Conservation (phyloP, 1,140 invertebrate species). For the Drosophila parabipectinata region DNA sequence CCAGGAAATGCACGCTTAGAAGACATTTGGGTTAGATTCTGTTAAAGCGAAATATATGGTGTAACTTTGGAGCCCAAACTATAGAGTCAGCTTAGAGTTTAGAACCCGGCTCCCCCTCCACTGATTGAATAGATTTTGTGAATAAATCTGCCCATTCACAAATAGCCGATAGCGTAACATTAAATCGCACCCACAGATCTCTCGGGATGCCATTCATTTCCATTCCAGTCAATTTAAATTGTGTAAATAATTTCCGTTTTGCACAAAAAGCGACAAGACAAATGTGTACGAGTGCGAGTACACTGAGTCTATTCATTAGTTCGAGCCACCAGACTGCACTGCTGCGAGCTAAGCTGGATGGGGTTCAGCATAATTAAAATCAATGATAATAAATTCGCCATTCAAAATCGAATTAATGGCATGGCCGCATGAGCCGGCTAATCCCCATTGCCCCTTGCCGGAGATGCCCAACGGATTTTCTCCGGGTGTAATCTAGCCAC, state of each 20-base stretch:
- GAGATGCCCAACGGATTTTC: conserved; percentile 25
- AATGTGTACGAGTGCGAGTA: conserved; percentile 12
- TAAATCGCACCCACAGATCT: conserved; percentile 24
- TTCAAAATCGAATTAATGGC: conserved; percentile 9
- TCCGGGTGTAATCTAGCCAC: conserved; percentile 42
- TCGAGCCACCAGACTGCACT: conserved; percentile 37
- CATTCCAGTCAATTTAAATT: conserved; percentile 68
- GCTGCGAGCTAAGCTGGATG: conserved; percentile 11
- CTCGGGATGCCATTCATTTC: conserved; percentile 45
- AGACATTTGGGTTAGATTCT: no score
- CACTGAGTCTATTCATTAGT: conserved; percentile 40
- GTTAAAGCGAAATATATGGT: background rate
- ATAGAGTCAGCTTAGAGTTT: background rate
- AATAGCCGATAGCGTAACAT: conserved; percentile 33
- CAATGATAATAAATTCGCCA: conserved; percentile 26
- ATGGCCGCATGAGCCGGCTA: background rate
- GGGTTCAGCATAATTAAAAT: conserved; percentile 5
- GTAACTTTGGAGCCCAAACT: no score
- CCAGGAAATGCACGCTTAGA: conserved; percentile 6
- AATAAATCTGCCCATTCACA: conserved; percentile 46
- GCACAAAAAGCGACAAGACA: conserved; percentile 29
- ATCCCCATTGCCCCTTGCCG: conserved; percentile 1
- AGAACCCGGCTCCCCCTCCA: no score
- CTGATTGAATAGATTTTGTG: conserved; percentile 10
- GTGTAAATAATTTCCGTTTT: conserved; percentile 80